Base-by-base conservation (phyloP, 2,113 vertebrate genomes). In the Edolisoma coerulescens region DNA sequence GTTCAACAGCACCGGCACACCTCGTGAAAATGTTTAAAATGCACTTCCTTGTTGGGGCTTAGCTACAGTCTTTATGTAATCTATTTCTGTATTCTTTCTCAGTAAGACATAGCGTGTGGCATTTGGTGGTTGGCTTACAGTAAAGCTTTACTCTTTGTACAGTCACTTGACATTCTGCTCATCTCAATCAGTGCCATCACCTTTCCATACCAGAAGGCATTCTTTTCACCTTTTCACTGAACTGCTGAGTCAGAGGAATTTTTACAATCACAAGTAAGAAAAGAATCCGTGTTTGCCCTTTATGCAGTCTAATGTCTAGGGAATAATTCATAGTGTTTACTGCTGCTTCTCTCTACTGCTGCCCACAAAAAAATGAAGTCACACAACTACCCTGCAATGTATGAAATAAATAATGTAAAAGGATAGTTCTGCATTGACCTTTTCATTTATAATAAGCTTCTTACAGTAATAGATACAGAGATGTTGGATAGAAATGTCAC, bases 41-140 rank as follows among this genome's bases (percentile, higher is more conserved):
- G 6, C 0, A 0, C 12, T 70, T 77, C 74, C 8, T 28, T 44
- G 6, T 53, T 1, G 2, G 42, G 70, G n/a, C 22, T 84, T 52
- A 84, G 37, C 42, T 10, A 20, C 39, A 53, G 68, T 28, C 28
- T 50, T 44, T 30, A 7, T 77, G 15, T 52, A 32, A 80, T 28
- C 39, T 60, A 0, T 56, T 87, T 73, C 5, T 27, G 21, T 56
- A 2, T 4, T 74, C 23, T 42, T 70, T 82, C 64, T 85, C 47
- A 32, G 1, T 53, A 28, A 53, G 47, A 20, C 11, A 9, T 23
- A 45, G 33, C 13, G 16, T 10, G 39, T 24, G 35, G 52, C 23
- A 32, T 78, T 82, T 73, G 37, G 41, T 61, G 35, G 22, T 60
- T 75, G 49, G 27, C 27, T 77, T n/a, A 50, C 4, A 50, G 57